Evolutionary conservation across 2,113 vertebrate species (phyloP), one percentile per base, ranked within the genome.

Genomic region (Salvelinus namaycush): DNA sequence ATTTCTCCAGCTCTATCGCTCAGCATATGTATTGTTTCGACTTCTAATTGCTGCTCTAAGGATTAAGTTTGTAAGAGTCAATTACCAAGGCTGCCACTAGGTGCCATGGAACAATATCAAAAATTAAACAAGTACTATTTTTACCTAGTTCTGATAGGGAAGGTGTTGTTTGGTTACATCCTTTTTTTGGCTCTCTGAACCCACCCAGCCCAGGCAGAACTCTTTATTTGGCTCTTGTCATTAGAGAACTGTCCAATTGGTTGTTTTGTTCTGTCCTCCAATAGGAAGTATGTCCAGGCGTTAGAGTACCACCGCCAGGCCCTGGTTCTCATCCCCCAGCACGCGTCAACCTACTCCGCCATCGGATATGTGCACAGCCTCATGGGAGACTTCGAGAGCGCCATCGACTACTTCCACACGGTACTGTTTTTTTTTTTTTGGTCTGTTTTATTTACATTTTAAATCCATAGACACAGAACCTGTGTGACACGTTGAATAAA

Each of bases 401-500:
- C 98, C 1, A 98, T 99, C 24, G 97, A 99, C 93, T 99, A 98
- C 87, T 99, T 99, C 91, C 98, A 99, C 67, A 99, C 97, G 70
- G 98, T 99, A 93, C 2, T 24, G 4, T 14, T 91, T 24, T 51
- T 54, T 51, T 48, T 24, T 48, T 24, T 49, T 64, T n/a, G 16
- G 48, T n/a, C 5, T 0, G 0, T 62, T 62, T 60, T 20, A n/a
- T 60, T 39, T 39, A 39, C 8, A 39, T 39, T 39, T 44, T 11
- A 11, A 44, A 44, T 44, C 39, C 59, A 9, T n/a, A 62, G 39
- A 44, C 9, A 39, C 8, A 39, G 34, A 39, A 9, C 8, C 34
- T 39, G n/a, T 60, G n/a, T 60, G 59, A 60, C 6, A n/a, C 2
- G 51, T 44, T 54, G 14, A 11, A 44, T 44, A 44, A 4, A 54